A percentile compares a stretch with the other conserved stretches of the same genome.
These are phyloP conservation scores for Nematopogon swammerdamellus DNA, from an alignment of 2,888 invertebrate species.

Conservation along the genomic window DNA sequence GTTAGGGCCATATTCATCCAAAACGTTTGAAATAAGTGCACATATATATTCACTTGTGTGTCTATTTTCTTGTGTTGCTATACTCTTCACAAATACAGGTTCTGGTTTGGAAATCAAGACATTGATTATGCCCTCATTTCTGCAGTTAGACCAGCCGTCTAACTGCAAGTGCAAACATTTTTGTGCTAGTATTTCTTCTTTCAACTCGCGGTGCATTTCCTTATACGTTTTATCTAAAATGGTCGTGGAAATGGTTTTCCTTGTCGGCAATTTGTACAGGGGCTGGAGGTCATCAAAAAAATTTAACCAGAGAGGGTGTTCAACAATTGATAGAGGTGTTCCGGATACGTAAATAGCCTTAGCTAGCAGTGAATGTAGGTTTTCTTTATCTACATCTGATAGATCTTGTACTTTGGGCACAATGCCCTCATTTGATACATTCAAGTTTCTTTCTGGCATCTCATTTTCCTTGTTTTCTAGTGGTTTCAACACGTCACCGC, in stretches of 20 bases:
- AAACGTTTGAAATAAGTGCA: slow-evolving; percentile 1
- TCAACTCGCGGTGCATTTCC: too few relatives aligned
- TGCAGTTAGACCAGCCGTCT: too few relatives aligned
- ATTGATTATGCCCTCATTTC: too few relatives aligned
- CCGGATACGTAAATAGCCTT: slow-evolving; percentile 2
- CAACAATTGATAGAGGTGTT: slow-evolving; percentile 3
- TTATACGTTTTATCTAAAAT: too few relatives aligned
- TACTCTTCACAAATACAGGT: too few relatives aligned
- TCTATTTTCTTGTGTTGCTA: too few relatives aligned
- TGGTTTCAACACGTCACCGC: background rate
- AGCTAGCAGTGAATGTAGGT: background rate
- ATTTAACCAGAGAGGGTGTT: slow-evolving; percentile 2
- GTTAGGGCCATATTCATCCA: slow-evolving; percentile 1
- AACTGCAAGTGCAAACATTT: too few relatives aligned
- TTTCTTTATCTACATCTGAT: background rate
- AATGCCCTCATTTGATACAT: slow-evolving; percentile 1
- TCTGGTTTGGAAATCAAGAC: too few relatives aligned
- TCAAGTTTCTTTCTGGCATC: background rate
- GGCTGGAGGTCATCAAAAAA: slow-evolving; percentile 2
- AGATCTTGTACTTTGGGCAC: background rate
- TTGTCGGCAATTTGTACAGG: slow-evolving; percentile 1
- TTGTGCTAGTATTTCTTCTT: too few relatives aligned
- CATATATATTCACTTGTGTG: background rate
- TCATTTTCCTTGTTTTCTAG: slow-evolving; percentile 1
- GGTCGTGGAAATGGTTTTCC: background rate